Percentiles rank a stretch among this genome's conserved stretches.
Conservation (phyloP, 1,140 invertebrate species). For the Ceratosolen solmsi region DNA sequence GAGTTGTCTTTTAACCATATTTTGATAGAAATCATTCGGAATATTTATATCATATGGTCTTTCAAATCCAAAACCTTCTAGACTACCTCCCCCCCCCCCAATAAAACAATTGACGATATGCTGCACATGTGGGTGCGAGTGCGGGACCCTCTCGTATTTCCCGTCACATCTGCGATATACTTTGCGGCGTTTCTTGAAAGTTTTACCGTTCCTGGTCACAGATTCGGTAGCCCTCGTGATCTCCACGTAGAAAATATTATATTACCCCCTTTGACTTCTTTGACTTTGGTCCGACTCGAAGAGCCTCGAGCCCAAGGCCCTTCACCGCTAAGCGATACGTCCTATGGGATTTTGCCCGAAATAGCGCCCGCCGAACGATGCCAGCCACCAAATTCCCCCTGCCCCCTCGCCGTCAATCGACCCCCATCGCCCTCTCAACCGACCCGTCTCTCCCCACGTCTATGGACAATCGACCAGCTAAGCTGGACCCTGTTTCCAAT, state of each 20-base stretch:
- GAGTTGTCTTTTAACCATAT: not conserved
- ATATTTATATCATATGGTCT: not conserved
- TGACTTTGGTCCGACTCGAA: conserved; percentile 53
- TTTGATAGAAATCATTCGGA: not conserved
- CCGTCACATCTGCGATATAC: conserved; percentile 12
- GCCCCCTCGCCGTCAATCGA: too few relatives aligned
- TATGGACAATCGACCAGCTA: not conserved
- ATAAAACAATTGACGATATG: conserved; percentile 9
- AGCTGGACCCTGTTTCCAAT: conserved; percentile 10
- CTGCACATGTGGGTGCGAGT: not conserved
- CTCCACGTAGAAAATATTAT: conserved; percentile 58
- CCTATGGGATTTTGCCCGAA: conserved; percentile 16
- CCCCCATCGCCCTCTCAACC: too few relatives aligned
- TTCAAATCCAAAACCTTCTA: not conserved
- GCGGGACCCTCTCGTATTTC: conserved; percentile 30
- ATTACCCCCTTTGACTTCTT: conserved; percentile 63
- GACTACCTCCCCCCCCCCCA: too few relatives aligned
- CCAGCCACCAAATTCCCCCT: too few relatives aligned
- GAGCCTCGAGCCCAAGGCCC: not conserved
- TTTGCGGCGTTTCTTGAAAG: conserved; percentile 38
- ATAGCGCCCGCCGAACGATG: conserved; percentile 3
- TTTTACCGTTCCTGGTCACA: conserved; percentile 34
- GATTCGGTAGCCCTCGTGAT: conserved; percentile 49
- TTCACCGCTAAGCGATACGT: conserved; percentile 8
- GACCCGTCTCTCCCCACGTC: not conserved